Percentiles rank a stretch among this genome's conserved stretches.
phyloP scores from a whole-genome alignment of 35 echinoderm and acorn worm species.

The Nesometra sesokonis region DNA sequence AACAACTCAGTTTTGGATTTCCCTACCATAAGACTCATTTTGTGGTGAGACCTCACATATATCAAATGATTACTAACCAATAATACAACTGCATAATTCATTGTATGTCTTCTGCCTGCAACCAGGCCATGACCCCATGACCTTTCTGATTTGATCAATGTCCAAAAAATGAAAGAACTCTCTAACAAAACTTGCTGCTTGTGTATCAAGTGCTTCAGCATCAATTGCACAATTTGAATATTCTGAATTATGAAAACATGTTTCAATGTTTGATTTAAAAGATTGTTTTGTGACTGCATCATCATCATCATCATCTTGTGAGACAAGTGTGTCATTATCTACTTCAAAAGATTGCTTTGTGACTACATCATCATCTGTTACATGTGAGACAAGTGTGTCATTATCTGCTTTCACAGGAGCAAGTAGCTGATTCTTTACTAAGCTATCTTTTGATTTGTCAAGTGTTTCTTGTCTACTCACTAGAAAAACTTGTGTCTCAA shows the following conservation, averaged over 20 bases:
- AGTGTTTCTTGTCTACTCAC: background rate
- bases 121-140: background rate
- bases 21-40: no score
- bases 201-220: background rate
- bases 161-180: conserved; percentile 27
- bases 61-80: background rate
- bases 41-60: no score
- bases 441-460: background rate
- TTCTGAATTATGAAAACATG: background rate
- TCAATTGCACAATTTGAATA: background rate
- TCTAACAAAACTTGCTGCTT: conserved; percentile 14
- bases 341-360: background rate
- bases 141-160: conserved; percentile 3
- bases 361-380: background rate
- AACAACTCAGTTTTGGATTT: no score
- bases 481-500: conserved; percentile 23
- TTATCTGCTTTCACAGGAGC: background rate
- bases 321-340: no score
- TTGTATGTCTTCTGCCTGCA: background rate
- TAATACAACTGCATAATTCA: background rate
- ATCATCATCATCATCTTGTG: no score
- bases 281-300: no score
- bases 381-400: background rate
- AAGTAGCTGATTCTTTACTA: background rate
- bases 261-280: background rate